A percentile compares a stretch with the other conserved stretches of the same genome.
Evolutionary conservation across 2,113 vertebrate genomes (phyloP).

Genomic region (Dasyornis broadbenti): DNA sequence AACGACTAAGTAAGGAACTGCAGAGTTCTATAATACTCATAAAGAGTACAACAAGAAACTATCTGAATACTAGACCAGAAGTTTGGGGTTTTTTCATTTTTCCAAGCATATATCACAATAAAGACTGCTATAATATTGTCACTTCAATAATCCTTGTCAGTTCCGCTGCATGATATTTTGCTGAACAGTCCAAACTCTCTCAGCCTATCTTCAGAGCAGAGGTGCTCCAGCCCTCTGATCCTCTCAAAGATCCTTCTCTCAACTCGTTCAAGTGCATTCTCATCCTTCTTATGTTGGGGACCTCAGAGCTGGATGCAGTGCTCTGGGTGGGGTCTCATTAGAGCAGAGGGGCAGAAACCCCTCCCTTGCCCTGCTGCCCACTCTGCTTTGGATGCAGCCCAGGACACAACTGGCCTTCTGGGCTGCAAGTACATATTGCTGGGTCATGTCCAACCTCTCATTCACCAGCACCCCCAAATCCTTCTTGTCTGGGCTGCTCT

Average conservation of each 20-base stretch:
- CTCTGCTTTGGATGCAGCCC: rapidly evolving
- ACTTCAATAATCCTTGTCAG: background rate
- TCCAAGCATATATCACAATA: background rate
- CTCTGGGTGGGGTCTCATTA: background rate
- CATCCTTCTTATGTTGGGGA: background rate
- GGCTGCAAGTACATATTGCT: rapidly evolving
- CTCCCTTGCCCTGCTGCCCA: background rate
- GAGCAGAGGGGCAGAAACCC: background rate
- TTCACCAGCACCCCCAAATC: background rate
- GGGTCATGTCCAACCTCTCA: background rate
- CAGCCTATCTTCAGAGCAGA: background rate
- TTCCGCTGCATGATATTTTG: background rate
- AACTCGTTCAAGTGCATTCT: rapidly evolving
- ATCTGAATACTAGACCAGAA: background rate
- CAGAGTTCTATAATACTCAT: background rate
- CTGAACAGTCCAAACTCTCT: background rate
- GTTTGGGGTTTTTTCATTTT: background rate
- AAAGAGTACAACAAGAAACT: background rate
- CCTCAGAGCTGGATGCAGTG: rapidly evolving
- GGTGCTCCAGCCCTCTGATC: background rate
- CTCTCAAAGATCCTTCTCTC: background rate
- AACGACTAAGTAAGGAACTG: background rate
- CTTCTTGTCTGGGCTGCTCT: background rate
- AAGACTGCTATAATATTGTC: background rate
- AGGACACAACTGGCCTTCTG: rapidly evolving